Evolutionary conservation across 2,113 vertebrate species (phyloP), one percentile per base, ranked within the genome.

Genomic region (Petromus typicus): DNA sequence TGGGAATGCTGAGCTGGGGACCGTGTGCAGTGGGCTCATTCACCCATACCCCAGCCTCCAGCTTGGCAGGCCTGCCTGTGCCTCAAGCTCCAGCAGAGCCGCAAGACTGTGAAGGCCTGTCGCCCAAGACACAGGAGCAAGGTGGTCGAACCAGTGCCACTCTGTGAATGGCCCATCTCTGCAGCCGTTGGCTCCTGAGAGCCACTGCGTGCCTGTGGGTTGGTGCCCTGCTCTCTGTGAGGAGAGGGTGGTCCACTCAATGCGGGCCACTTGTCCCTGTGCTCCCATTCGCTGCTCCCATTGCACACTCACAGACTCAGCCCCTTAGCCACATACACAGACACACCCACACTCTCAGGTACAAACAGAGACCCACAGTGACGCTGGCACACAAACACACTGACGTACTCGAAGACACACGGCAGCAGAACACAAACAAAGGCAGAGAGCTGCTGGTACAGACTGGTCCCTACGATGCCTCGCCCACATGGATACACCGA

Each of bases 131-230:
- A 0, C 64, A 91, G 67, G 90, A 89, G 67, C 76, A 7, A 34
- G 51, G 80, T 69, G 20, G 17, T 75, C 57, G 76, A 95, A 14
- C 4, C 0, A 7, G 80, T 1, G 7, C 45, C 0, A 1, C 45
- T 32, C 1, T 5, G 51, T 66, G 89, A 80, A 96, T 1, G 0
- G 93, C 86, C 83, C 86, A 76, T 95, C 83, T 96, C 95, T 89
- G 63, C 0, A 1, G 89, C 86, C 56, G 75, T 91, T 94, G 94
- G 86, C 91, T 94, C 80, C 66, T 0, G 4, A 89, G 63, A 89
- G 82, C 94, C 76, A 86, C 32, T 67, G 82, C 86, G 86, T 0
- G 0, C 81, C 40, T 0, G 6, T 0, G n/a, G 95, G 86, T 85
- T 22, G 0, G 40, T 0, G 25, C 57, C 43, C 3, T 1, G 76